phyloP scores from a whole-genome alignment of 2,113 vertebrate species.

The Daubentonia madagascariensis region DNA sequence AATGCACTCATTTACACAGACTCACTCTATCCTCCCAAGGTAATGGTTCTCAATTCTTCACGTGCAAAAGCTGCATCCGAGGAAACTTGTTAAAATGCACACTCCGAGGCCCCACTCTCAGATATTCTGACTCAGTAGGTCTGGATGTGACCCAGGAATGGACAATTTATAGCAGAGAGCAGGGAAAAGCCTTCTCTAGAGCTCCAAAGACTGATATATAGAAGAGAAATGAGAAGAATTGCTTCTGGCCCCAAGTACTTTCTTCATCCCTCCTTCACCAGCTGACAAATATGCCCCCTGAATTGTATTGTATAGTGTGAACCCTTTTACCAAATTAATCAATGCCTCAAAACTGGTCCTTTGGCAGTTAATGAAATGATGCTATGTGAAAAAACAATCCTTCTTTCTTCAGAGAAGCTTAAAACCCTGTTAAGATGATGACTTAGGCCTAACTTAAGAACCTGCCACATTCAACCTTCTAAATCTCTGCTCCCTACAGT shows the following conservation, averaged over 20 bases:
- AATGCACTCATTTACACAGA: not conserved
- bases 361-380: slow-evolving; percentile 36
- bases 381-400: not conserved
- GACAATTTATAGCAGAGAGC: not conserved
- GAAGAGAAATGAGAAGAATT: not conserved
- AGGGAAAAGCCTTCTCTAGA: not conserved
- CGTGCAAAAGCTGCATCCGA: not conserved
- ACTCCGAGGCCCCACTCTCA: not conserved
- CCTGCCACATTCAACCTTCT: slow-evolving; percentile 50
- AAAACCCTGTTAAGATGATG: slow-evolving; percentile 55
- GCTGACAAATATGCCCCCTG: not conserved
- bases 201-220: not conserved
- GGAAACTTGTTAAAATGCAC: not conserved
- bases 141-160: not conserved
- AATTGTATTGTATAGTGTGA: not conserved
- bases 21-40: not conserved
- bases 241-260: not conserved
- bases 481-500: not conserved
- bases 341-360: not conserved
- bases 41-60: not conserved
- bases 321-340: slow-evolving; percentile 55
- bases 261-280: not conserved
- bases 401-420: slow-evolving; percentile 14
- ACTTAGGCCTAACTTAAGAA: slow-evolving; percentile 44
- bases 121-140: not conserved